A percentile compares a stretch with the other conserved stretches of the same genome.
Conservation (phyloP, 2,797 vertebrate species). For the Chelidonichthys spinosus region DNA sequence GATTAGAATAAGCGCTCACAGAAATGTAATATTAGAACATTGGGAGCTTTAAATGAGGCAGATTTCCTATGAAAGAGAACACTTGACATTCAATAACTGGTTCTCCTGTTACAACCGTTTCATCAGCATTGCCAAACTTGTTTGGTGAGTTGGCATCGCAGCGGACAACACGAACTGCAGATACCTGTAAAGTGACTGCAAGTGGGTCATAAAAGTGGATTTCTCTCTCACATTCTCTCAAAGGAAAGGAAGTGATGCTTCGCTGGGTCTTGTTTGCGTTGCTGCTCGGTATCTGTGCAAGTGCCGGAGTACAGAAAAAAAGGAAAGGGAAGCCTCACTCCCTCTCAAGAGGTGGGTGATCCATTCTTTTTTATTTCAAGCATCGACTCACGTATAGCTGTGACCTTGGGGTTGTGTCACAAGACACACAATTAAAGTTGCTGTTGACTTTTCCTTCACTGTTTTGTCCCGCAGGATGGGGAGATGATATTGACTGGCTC, state of each 20-base stretch:
- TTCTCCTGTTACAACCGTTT: neutral
- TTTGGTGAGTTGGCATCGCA: constrained; percentile 28
- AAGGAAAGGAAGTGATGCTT: constrained; percentile 58
- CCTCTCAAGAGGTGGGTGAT: constrained; percentile 71
- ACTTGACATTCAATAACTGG: neutral
- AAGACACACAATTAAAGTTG: neutral
- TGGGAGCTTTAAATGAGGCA: neutral
- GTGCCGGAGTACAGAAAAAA: constrained; percentile 51
- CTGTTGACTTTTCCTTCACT: neutral
- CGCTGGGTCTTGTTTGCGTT: constrained; percentile 55
- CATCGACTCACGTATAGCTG: neutral
- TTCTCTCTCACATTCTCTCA: neutral
- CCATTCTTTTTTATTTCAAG: constrained; percentile 3
- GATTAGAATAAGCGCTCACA: neutral
- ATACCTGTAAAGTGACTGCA: neutral
- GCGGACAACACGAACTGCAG: neutral
- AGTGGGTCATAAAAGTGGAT: neutral
- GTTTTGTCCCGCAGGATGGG: constrained; percentile 84
- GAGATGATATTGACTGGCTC: constrained; percentile 86
- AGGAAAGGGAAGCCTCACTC: constrained; percentile 28
- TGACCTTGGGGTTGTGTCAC: neutral
- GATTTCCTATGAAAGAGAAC: neutral
- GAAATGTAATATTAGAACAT: neutral
- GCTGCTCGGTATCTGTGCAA: constrained; percentile 58
- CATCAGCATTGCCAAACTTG: constrained; percentile 25